Percentiles rank a stretch among this genome's conserved stretches.
phyloP scores from a whole-genome alignment of 2,113 vertebrate genomes.

The Merops nubicus region DNA sequence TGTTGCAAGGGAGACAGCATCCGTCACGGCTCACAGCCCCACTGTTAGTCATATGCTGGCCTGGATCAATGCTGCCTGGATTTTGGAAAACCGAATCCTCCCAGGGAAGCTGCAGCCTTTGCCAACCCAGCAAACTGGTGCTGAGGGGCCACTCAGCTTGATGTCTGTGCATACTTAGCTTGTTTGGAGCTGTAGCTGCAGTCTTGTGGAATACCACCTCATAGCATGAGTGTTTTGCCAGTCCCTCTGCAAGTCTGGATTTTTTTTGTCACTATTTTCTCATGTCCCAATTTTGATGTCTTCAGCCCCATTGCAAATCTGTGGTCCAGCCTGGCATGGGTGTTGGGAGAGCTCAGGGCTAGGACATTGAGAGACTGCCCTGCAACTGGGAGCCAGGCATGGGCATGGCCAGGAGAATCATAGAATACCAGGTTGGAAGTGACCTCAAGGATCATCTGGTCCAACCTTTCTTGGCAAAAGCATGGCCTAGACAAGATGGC shows the following conservation, averaged over 20 bases:
- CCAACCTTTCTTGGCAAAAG: neutral
- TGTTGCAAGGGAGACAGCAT: slow-evolving; percentile 21
- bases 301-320: neutral
- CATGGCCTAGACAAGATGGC: neutral
- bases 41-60: slow-evolving; percentile 21
- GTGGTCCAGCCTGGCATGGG: neutral
- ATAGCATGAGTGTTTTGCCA: rapidly evolving
- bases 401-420: neutral
- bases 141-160: neutral
- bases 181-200: neutral
- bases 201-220: neutral
- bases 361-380: neutral
- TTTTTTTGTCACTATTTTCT: neutral
- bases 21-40: neutral
- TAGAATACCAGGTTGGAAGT: neutral
- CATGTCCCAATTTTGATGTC: neutral
- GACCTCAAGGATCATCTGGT: neutral
- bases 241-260: neutral
- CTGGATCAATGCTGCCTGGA: neutral
- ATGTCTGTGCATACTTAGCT: neutral
- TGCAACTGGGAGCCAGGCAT: rapidly evolving
- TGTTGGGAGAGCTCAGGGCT: neutral
- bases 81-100: slow-evolving; percentile 14
- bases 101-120: neutral
- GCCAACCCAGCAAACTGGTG: neutral